Base-by-base conservation (phyloP, 2,888 invertebrate species). In the Himalopsyche tibetana region DNA sequence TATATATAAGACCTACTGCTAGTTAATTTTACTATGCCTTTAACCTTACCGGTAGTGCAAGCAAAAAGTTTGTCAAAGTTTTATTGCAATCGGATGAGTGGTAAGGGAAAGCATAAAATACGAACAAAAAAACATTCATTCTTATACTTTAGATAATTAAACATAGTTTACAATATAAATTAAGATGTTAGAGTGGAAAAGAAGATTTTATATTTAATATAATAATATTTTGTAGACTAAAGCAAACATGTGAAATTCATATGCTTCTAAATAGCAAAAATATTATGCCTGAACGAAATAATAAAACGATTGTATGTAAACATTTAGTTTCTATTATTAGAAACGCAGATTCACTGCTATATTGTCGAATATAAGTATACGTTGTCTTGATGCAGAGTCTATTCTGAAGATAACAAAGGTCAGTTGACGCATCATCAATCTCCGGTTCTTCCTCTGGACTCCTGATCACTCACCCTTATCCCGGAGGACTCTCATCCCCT, bases 101-200 rank as follows among this genome's bases (percentile, higher is more conserved):
- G 28, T 28, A 2, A 1, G 28, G 28, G 1, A 28, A 28, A 0
- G 82, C 82, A 82, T 82, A 82, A 82, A 82, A 82, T 82, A 82
- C 82, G 82, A 82, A 82, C 82, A 82, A 82, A 82, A 82, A 82
- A 82, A 82, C 40, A 80, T 11, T 51, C 5, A 42, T 42, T 42
- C 2, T 28, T 28, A 28, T 28, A 28, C n/a, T n/a, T n/a, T 28
- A 28, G 28, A 28, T 28, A 28, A 28, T n/a, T 2, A 28, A 28
- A 0, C 2, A 28, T 28, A 1, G 28, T 28, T 28, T 28, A 28
- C 28, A 28, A 28, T 28, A 28, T 28, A 28, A 28, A 28, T 28
- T 28, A 28, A 28, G 28, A 28, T 28, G 28, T 2, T 28, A 28
- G 28, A 28, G 28, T 28, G 28, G 28, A 2, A 1, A 28, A 2